phyloP scores from a whole-genome alignment of 2,888 invertebrate genomes.

The Campoletis raptor region DNA sequence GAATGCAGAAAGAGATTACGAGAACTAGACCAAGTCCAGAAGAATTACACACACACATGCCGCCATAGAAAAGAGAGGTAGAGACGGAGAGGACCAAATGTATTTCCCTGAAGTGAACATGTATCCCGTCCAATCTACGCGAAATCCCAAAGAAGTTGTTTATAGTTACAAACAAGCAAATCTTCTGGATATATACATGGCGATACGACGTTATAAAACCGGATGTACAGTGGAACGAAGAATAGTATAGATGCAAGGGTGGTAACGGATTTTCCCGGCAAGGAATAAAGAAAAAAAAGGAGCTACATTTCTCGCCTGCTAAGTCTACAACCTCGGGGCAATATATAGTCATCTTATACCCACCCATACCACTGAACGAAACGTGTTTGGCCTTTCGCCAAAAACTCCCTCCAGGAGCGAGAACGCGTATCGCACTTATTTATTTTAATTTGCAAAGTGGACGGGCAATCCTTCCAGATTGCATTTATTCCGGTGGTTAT shows the following conservation, averaged over 20 bases:
- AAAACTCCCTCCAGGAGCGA: conserved; percentile 35
- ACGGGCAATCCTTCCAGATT: conserved; percentile 73
- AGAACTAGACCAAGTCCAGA: background rate
- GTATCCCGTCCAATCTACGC: conserved; percentile 3
- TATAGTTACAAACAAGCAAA: background rate
- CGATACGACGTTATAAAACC: conserved; percentile 41
- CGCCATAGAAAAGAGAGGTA: background rate
- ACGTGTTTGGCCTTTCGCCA: conserved; percentile 76
- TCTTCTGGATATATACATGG: background rate
- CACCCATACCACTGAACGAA: conserved; percentile 14
- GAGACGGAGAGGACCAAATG: background rate
- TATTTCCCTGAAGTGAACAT: conserved; percentile 3
- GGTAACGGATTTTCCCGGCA: conserved; percentile 60
- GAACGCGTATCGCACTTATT: conserved; percentile 74
- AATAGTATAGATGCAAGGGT: conserved; percentile 5
- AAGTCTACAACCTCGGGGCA: conserved; percentile 40
- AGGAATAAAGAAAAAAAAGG: conserved; percentile 16
- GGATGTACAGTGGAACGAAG: conserved; percentile 23
- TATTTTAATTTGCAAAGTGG: conserved; percentile 79
- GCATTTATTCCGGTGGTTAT: conserved; percentile 72
- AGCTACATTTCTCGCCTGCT: conserved; percentile 50
- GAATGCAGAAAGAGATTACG: conserved; percentile 30
- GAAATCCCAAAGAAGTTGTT: conserved; percentile 39
- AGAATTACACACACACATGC: background rate
- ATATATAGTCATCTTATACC: conserved; percentile 30